Base-by-base conservation (phyloP, 2,113 vertebrate species). In the Pterophyllum scalare region DNA sequence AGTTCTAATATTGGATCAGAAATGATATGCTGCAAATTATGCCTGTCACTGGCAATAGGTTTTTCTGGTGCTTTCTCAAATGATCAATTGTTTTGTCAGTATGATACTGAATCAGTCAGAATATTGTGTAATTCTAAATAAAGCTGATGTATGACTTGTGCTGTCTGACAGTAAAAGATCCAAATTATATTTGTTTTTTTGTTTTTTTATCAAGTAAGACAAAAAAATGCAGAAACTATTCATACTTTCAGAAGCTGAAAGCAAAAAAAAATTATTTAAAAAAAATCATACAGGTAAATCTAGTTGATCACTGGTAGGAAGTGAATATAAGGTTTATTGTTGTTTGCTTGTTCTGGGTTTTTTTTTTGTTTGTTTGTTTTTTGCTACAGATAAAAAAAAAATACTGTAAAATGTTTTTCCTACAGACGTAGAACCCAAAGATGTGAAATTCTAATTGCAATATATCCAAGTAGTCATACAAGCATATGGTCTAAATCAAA, bases 71-170 rank as follows among this genome's bases (percentile, higher is more conserved):
- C 17, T 59, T 59, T 76, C 17, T 76, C 52, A 72, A 33, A 17
- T 3, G 1, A 72, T 72, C 67, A 52, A n/a, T 52, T 72, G 46
- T 20, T 72, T 31, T 72, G 43, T 72, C 65, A 14, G 46, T 54
- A 72, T 33, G 4, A 54, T 33, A 54, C 26, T 33, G 67, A 72
- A 54, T 72, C 67, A 72, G 67, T 72, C 67, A 54, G 19, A 72
- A 28, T 72, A 54, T 72, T 31, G 67, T 54, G 26, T 72, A 72
- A 72, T 72, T 72, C 67, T 54, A 72, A 72, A 54, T 72, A 72
- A 52, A 52, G 65, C 43, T 0, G 6, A 72, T 13, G 65, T 52
- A 31, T 72, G 43, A 72, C 46, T 72, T 72, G 65, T 72, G 7
- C 28, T 72, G 17, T 72, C 43, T 72, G 65, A 52, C 43, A 52